These are phyloP conservation scores for Aphidius ervi DNA, from an alignment of 1,140 invertebrate species.

Conservation along the genomic window DNA sequence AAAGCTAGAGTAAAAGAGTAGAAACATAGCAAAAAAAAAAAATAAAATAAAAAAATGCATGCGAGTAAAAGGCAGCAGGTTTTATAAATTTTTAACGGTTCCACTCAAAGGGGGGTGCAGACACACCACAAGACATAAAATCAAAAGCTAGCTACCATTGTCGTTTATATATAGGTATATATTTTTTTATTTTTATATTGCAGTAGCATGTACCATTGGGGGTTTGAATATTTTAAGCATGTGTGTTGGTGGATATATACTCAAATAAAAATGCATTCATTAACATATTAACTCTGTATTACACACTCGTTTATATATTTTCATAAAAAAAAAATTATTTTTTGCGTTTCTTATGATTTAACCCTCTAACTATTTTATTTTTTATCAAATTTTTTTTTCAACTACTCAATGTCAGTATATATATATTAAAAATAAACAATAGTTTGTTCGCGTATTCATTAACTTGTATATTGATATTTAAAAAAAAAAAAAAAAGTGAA, in stretches of 20 bases:
- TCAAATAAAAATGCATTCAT: conserved; percentile 49
- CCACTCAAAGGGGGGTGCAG: conserved; percentile 26
- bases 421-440: neutral
- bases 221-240: too few species aligned
- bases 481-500: conserved; percentile 10
- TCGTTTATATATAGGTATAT: neutral
- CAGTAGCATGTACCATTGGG: too few species aligned
- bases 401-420: conserved; percentile 7
- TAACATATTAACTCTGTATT: conserved; percentile 47
- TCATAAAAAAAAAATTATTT: neutral
- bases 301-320: conserved; percentile 32
- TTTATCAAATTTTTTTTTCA: neutral
- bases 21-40: too few species aligned
- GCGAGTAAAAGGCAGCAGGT: conserved; percentile 37
- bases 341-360: conserved; percentile 8
- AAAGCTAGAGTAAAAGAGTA: too few species aligned
- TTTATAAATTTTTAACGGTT: conserved; percentile 50
- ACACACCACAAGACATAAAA: conserved; percentile 11
- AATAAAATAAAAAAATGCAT: too few species aligned
- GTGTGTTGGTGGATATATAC: conserved; percentile 15
- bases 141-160: neutral
- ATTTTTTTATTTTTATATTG: too few species aligned
- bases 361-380: conserved; percentile 23
- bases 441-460: conserved; percentile 1
- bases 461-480: conserved; percentile 9